Base-by-base conservation (phyloP, 2,888 invertebrate species). In the Troilus luridus region DNA sequence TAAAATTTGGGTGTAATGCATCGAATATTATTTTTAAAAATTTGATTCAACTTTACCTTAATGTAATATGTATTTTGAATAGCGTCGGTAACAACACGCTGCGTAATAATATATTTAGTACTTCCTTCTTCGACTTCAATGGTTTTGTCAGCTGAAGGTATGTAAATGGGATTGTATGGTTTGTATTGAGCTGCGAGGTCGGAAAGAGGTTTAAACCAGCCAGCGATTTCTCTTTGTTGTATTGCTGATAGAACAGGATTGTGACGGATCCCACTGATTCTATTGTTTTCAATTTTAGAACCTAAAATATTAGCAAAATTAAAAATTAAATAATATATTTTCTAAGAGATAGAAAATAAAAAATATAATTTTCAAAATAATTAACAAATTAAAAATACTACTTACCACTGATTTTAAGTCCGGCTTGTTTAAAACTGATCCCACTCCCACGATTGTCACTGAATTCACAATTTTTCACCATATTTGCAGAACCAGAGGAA, bases 151-250 rank as follows among this genome's bases (percentile, higher is more conserved):
- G 92, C 72, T 92, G 96, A 95, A 0, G 98, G 98, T 91, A 98
- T 95, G 92, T 95, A 94, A 89, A 97, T 96, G 0, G 98, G 97
- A 92, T 96, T 95, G 93, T 97, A 97, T 93, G 96, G 96, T 0
- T 96, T 95, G 93, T 97, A 97, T 81, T 96, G 95, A 92, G 95
- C 94, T 92, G 96, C 95, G 91, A 96, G 95, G 92, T 97, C 97
- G 62, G 97, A 96, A 59, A 94, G 94, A 93, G 96, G 95, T 93
- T 96, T 95, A 93, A 98, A 98, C 98, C 99, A 99, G 11, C 98
- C 98, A 0, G 98, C 97, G 89, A 99, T 95, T 95, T 99, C 98
- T 93, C 98, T 95, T 94, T 98, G 99, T 93, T 98, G 97, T 5
- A 96, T 94, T 1, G 97, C 96, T 1, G 97, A 96, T 92, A 99